Evolutionary conservation across 2,113 vertebrate genomes (phyloP).

Genomic region (Procavia capensis): DNA sequence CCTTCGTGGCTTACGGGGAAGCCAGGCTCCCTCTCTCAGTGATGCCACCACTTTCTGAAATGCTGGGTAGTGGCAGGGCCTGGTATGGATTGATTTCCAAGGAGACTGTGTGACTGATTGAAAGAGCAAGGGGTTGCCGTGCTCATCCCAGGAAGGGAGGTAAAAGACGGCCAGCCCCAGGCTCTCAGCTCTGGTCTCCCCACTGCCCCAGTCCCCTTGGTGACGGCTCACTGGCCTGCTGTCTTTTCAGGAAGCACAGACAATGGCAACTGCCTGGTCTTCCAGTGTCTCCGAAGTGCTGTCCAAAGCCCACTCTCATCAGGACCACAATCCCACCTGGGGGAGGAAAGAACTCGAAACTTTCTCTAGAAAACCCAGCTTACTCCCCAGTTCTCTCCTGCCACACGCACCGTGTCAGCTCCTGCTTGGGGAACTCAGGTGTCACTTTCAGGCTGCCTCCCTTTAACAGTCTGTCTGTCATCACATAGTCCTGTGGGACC

Average conservation of each 20-base stretch:
- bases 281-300: conserved; percentile 57
- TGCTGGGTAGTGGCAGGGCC: not conserved
- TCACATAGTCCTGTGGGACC: not conserved
- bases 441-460: not conserved
- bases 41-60: conserved; percentile 46
- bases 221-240: not conserved
- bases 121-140: conserved; percentile 15
- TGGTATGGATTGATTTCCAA: conserved; percentile 56
- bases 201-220: conserved; percentile 2
- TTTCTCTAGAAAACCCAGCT: not conserved
- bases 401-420: not conserved
- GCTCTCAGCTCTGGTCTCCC: not conserved
- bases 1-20: not conserved
- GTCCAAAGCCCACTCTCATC: conserved; percentile 29
- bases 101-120: conserved; percentile 32
- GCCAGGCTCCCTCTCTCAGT: not conserved
- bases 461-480: not conserved
- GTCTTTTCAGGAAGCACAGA: conserved; percentile 60
- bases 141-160: not conserved
- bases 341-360: not conserved
- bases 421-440: not conserved
- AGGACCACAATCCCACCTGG: not conserved
- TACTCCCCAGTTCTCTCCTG: not conserved
- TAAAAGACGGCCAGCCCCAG: not conserved
- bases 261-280: conserved; percentile 7